These are phyloP conservation scores for Ophonus ardosiacus DNA, from an alignment of 2,888 invertebrate genomes.

Conservation along the genomic window DNA sequence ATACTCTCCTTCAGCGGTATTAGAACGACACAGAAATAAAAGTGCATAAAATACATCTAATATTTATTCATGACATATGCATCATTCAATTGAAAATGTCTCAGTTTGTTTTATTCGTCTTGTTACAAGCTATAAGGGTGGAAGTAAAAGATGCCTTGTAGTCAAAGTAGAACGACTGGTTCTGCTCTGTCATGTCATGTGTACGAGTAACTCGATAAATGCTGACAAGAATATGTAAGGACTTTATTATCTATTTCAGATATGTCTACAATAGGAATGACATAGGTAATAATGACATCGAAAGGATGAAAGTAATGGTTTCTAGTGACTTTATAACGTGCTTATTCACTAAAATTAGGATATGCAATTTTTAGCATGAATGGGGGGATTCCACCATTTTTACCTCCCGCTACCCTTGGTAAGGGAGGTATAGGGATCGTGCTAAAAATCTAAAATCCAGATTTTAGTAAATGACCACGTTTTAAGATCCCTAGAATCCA, in stretches of 20 bases:
- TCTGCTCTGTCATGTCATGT: neutral
- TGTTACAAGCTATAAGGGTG: neutral
- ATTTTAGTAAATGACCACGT: too few species aligned
- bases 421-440: too few species aligned
- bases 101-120: conserved; percentile 1
- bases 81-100: conserved; percentile 22
- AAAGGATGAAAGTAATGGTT: too few species aligned
- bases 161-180: neutral
- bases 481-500: too few species aligned
- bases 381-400: too few species aligned
- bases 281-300: too few species aligned
- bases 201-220: neutral
- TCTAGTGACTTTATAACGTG: too few species aligned
- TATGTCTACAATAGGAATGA: too few species aligned
- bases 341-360: too few species aligned
- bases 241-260: conserved; percentile 1
- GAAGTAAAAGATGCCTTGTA: neutral
- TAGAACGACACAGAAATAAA: neutral
- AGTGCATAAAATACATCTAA: conserved; percentile 14
- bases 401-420: too few species aligned
- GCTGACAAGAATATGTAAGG: neutral
- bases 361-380: too few species aligned
- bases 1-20: neutral
- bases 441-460: too few species aligned
- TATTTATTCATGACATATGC: conserved; percentile 16